Base-by-base conservation (phyloP, 2,888 invertebrate genomes). In the Latheticus oryzae region DNA sequence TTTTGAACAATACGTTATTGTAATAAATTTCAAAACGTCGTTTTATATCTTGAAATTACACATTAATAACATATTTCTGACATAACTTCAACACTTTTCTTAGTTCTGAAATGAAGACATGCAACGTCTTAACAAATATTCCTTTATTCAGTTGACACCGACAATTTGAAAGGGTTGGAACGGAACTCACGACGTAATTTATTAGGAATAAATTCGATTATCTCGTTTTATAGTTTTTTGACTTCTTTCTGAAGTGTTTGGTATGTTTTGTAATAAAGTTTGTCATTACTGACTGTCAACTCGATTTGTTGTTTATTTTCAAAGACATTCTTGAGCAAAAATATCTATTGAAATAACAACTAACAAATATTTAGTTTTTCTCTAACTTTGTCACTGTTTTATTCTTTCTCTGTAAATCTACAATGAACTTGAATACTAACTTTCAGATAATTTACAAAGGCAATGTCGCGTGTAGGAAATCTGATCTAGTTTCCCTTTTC, bases 1-100 rank as follows among this genome's bases (percentile, higher is more conserved):
- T 56, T 56, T 56, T 48, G 42, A 51, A 57, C 50, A 57, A 57
- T 51, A 26, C 35, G 19, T 48, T 26, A 32, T 56, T 56, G 48
- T 48, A 32, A 32, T 19, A 56, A 56, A 48, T 48, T 48, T 42
- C 40, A 1, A 5, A 28, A 55, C 21, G 38, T 48, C 40, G 33
- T 19, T 28, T 30, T 17, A 26, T 28, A 28, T 37, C 42, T 42
- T 52, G 13, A 40, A 52, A 52, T 32, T 42, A 42, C 42, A 23
- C 52, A 42, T 42, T 52, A 37, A 50, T 50, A 50, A 37, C 38
- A 50, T 37, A 35, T 37, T 48, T 52, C 37, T 24, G 11, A 19
- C 33, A 42, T 17, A 43, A 43, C 53, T 53, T 17, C 8, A 16
- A 5, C 19, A 42, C 40, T 53, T 33, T 26, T 33, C 33, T 23